phyloP scores from a whole-genome alignment of 2,113 vertebrate species.

The Macroglossus sobrinus region DNA sequence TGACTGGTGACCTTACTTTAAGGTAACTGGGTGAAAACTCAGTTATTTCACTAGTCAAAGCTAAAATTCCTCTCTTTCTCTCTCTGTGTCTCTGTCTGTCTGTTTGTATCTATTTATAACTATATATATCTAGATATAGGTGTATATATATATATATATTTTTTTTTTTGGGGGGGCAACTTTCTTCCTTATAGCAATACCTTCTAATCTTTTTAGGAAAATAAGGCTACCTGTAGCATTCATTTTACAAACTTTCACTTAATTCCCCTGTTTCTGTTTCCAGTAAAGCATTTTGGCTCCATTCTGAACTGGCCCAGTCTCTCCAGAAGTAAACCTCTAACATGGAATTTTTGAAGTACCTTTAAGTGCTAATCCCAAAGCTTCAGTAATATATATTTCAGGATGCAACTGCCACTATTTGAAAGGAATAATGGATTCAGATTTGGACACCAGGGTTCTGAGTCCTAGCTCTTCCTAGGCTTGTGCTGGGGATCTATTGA shows the following conservation, averaged over 20 bases:
- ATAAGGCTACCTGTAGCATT: neutral
- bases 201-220: neutral
- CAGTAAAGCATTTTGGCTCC: neutral
- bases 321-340: neutral
- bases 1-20: neutral
- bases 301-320: neutral
- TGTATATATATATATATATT: neutral
- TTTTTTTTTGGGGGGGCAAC: neutral
- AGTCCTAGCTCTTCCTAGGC: neutral
- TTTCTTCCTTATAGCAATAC: neutral
- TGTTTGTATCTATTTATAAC: neutral
- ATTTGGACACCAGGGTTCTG: neutral
- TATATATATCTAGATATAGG: no score
- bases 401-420: neutral
- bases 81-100: neutral
- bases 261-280: neutral
- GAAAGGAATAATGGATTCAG: neutral
- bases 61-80: neutral
- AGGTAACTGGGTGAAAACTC: neutral
- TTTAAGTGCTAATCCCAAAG: neutral
- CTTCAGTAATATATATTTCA: neutral
- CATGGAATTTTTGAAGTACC: neutral
- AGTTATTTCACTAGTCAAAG: neutral
- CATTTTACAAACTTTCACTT: conserved; percentile 14
- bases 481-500: neutral